Base-by-base conservation (phyloP, 2,113 vertebrate genomes). In the Oreotrochilus melanogaster region DNA sequence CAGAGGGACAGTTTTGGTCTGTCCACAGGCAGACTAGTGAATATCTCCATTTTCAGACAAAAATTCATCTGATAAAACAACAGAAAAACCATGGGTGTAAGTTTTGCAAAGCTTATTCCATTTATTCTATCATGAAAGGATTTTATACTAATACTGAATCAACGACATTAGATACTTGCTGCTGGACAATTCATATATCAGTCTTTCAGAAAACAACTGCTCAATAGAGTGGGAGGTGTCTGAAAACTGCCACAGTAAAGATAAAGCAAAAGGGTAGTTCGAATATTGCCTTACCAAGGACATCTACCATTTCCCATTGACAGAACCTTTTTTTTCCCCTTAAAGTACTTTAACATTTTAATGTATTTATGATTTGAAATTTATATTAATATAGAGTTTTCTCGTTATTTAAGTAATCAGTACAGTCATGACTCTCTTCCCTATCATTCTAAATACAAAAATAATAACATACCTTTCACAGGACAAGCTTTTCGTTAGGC, bases 11-110 rank as follows among this genome's bases (percentile, higher is more conserved):
- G 12, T 17, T 53, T 7, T 21, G 43, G 33, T 39, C 43, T 1
- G 0, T 15, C 48, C 64, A 50, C 0, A 4, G 48, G 21, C 4
- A 22, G 85, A 71, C 39, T 23, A 25, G 35, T 10, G 54, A 80
- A 47, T 3, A 19, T 30, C 18, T 69, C 35, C 10, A 14, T 56
- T 47, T 42, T 35, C 56, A 92, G 42, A 51, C 5, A 70, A 12
- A 62, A 47, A 4, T 0, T 0, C 1, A 7, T 33, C 66, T 47
- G 45, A 61, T 7, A 73, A 81, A 73, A 47, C 2, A 10, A 35
- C 43, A 73, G 48, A 37, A 11, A 61, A 50, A 74, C 9, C 39
- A 75, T 4, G 12, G 13, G 14, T 30, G 5, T 5, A 78, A 85
- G 7, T 30, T 64, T 78, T 60, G 39, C 28, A 69, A 92, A 47